phyloP scores from a whole-genome alignment of 2,797 vertebrate genomes.

The Miichthys miiuy region DNA sequence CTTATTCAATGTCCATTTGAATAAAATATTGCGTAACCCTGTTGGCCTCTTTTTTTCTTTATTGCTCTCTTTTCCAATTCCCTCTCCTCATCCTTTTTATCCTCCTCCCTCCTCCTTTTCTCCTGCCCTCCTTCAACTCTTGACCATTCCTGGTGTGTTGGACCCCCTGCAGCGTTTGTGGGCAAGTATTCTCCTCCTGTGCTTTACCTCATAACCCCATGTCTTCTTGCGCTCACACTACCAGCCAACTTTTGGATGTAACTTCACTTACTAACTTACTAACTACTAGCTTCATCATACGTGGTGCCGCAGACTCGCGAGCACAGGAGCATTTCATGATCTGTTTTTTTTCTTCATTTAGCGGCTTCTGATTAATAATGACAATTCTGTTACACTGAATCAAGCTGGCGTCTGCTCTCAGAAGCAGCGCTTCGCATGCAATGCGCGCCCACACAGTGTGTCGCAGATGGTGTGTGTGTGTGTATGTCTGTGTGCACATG shows the following conservation, averaged over 20 bases:
- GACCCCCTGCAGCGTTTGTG: conserved; percentile 85
- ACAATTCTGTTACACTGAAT: conserved; percentile 49
- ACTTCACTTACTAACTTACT: background rate
- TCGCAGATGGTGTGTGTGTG: conserved; percentile 47
- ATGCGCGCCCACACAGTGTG: conserved; percentile 57
- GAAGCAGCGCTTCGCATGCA: conserved; percentile 67
- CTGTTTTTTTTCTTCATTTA: conserved; percentile 39
- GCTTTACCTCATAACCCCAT: conserved; percentile 63
- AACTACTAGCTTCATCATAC: background rate
- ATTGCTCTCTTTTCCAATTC: conserved; percentile 54
- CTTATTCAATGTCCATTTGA: conserved; percentile 93
- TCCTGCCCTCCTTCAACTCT: conserved; percentile 82
- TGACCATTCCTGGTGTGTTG: conserved; percentile 87
- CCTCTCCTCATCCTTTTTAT: conserved; percentile 69
- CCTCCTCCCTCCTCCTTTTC: conserved; percentile 32
- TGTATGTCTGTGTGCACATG: conserved; percentile 37
- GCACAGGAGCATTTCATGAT: conserved; percentile 25
- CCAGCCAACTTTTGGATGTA: conserved; percentile 50
- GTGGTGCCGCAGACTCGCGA: background rate
- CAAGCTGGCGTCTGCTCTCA: conserved; percentile 49
- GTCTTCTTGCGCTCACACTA: background rate
- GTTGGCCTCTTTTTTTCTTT: conserved; percentile 65
- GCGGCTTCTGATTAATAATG: conserved; percentile 55
- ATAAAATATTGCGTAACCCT: conserved; percentile 98
- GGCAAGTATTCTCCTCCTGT: conserved; percentile 95